Conservation (phyloP, 2,888 invertebrate species). For the Andricus curvator region DNA sequence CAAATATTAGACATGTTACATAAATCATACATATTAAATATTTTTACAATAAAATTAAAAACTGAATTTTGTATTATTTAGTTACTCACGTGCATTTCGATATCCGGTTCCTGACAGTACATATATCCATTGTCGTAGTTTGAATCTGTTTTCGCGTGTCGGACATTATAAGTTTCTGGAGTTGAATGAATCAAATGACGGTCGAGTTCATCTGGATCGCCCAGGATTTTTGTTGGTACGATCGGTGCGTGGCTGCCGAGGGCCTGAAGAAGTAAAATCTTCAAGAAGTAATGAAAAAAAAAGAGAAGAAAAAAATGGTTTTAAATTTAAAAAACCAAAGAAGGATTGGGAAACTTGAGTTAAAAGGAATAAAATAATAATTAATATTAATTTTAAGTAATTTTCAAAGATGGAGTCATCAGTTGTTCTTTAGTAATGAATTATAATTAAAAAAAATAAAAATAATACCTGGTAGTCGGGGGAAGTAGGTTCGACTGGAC, state of each 20-base stretch:
- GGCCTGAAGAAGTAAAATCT: constrained; percentile 76
- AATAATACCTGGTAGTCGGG: constrained; percentile 83
- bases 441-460: background rate
- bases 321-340: background rate
- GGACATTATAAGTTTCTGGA: constrained; percentile 80
- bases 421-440: too few species aligned
- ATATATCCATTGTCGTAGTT: constrained; percentile 78
- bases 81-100: constrained; percentile 80
- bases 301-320: background rate
- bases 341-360: too few species aligned
- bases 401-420: too few species aligned
- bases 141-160: constrained; percentile 64
- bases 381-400: too few species aligned
- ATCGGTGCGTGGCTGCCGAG: constrained; percentile 90
- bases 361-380: background rate
- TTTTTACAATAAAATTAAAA: too few species aligned
- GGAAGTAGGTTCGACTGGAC: constrained; percentile 91
- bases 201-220: constrained; percentile 92
- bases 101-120: constrained; percentile 79
- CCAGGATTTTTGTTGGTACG: constrained; percentile 93
- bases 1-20: too few species aligned
- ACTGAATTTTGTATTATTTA: too few species aligned
- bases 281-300: constrained; percentile 10
- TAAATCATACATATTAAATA: too few species aligned
- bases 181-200: constrained; percentile 91